Percentiles rank a stretch among this genome's conserved stretches.
Evolutionary conservation across 2,888 invertebrate genomes (phyloP).

Genomic region (Pyrgus malvae): DNA sequence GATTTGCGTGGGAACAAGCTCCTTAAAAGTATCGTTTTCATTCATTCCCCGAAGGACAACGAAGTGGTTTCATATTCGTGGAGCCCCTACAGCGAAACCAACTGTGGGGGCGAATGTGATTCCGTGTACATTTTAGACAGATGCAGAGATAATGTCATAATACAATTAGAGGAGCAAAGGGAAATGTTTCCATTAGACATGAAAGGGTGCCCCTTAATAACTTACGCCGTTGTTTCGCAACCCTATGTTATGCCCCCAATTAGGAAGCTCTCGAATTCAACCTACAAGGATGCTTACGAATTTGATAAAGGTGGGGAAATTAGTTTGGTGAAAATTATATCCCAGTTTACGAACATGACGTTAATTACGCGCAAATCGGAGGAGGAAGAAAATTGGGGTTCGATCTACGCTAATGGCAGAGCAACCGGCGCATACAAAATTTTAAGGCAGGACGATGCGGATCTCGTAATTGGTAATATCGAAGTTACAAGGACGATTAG

Average conservation of each 20-base stretch:
- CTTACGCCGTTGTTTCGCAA: slow-evolving; percentile 69
- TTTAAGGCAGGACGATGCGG: slow-evolving; percentile 58
- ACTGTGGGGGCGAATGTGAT: slow-evolving; percentile 67
- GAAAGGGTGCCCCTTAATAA: slow-evolving; percentile 67
- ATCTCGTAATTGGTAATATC: slow-evolving; percentile 71
- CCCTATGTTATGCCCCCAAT: slow-evolving; percentile 73
- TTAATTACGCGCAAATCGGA: slow-evolving; percentile 63
- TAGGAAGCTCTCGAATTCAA: slow-evolving; percentile 46
- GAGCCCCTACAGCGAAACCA: slow-evolving; percentile 66
- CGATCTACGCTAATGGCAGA: slow-evolving; percentile 55
- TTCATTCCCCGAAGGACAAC: slow-evolving; percentile 52
- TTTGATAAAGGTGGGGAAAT: slow-evolving; percentile 71
- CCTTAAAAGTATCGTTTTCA: slow-evolving; percentile 65
- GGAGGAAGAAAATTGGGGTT: slow-evolving; percentile 67
- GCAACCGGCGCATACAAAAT: slow-evolving; percentile 63
- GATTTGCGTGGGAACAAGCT: slow-evolving; percentile 62
- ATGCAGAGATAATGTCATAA: slow-evolving; percentile 56
- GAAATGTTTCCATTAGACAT: slow-evolving; percentile 68
- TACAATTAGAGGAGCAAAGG: slow-evolving; percentile 49
- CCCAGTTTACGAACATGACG: slow-evolving; percentile 71
- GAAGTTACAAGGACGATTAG: slow-evolving; percentile 69
- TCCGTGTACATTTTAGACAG: slow-evolving; percentile 65
- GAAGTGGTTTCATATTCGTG: slow-evolving; percentile 69
- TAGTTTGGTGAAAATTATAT: slow-evolving; percentile 71
- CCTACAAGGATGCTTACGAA: slow-evolving; percentile 58